Conservation (phyloP, 2,797 vertebrate genomes). For the Scolopax bukidnonensis region DNA sequence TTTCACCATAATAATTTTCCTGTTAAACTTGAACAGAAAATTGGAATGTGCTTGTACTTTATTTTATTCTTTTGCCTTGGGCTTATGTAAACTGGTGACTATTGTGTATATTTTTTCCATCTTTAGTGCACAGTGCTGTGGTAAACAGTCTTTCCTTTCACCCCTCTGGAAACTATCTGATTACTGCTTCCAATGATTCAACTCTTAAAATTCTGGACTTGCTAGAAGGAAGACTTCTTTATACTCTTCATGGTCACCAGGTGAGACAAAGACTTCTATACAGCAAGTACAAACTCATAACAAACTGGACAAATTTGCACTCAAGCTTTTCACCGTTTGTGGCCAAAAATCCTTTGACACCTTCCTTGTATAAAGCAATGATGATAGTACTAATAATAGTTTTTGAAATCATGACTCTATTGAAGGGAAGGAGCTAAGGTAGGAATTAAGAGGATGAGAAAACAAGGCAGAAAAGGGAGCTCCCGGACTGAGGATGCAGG, state of each 20-base stretch:
- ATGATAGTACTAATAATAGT: neutral
- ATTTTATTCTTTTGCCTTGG: neutral
- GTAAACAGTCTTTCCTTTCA: conserved; percentile 95
- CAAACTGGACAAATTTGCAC: neutral
- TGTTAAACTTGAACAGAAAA: conserved; percentile 21
- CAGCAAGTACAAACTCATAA: neutral
- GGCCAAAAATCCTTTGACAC: neutral
- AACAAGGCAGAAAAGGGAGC: neutral
- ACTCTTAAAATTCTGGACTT: conserved; percentile 96
- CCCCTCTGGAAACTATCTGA: conserved; percentile 89
- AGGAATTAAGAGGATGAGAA: neutral
- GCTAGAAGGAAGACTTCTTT: conserved; percentile 92
- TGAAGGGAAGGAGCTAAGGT: neutral
- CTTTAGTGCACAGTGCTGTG: conserved; percentile 87
- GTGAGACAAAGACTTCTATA: conserved; percentile 73
- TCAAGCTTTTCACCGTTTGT: neutral
- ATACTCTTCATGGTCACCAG: conserved; percentile 96
- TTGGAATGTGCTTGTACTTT: neutral
- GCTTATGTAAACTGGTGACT: neutral
- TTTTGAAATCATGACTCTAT: neutral
- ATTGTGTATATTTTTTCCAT: neutral
- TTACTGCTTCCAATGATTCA: conserved; percentile 93
- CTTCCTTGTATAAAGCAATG: neutral
- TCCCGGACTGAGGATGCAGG: neutral
- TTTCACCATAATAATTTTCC: neutral